Evolutionary conservation across 2,797 vertebrate species (phyloP), one percentile per base, ranked within the genome.

Genomic region (Microctenopoma lineatum): DNA sequence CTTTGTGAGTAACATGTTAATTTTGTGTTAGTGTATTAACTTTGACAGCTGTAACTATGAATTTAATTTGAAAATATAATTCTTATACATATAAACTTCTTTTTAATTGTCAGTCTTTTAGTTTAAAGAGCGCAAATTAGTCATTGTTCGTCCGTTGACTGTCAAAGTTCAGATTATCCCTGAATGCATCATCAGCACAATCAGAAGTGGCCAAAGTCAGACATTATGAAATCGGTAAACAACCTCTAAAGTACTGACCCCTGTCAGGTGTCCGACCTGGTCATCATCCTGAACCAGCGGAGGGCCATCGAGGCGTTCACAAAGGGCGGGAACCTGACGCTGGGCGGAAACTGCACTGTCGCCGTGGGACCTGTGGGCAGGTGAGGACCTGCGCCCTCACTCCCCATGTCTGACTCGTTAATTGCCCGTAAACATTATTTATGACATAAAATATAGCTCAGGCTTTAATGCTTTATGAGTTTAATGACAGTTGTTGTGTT

Each of bases 311-410:
- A 98, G 60, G 97, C 97, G 7, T 99, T 99, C 90, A 96, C 96
- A 0, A 98, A 97, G 89, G 97, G 97, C 1, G 97, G 97, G 1
- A 99, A 99, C 88, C 93, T 99, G 57, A 99, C 97, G 0, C 95
- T 99, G 5, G 98, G 98, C 8, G 97, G 98, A 65, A 99, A 98
- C 81, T 95, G 93, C 66, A 98, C 98, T 0, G 97, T 99, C 3
- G 97, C 97, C 0, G 95, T 99, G 44, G 98, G 97, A 38, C 98
- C 98, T 7, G 36, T 98, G 79, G 98, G 98, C 69, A 96, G 98
- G 97, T 97, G 62, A 85, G 91, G 68, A 4, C 8, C 42, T 65
- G 44, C 0, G 0, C 5, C 12, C 36, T 6, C 52, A 0, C 32
- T 27, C 15, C 0, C 3, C 45, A 47, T 50, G 46, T 34, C 73